These are phyloP conservation scores for Ophonus ardosiacus DNA, from an alignment of 2,888 invertebrate genomes.

Conservation along the genomic window DNA sequence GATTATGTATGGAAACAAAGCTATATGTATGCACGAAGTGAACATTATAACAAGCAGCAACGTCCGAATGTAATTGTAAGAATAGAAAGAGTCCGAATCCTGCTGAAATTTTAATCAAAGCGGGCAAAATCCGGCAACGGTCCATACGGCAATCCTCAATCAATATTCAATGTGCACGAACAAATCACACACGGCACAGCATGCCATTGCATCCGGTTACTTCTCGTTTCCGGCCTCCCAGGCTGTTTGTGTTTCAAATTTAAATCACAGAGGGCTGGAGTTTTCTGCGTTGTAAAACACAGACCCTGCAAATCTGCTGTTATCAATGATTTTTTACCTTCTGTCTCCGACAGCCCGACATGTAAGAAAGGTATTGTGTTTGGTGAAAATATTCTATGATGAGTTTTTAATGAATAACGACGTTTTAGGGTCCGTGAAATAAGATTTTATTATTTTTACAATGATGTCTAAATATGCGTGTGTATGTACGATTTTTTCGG, in stretches of 20 bases:
- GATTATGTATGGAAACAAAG: not conserved
- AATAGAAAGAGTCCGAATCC: not conserved
- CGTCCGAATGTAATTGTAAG: not conserved
- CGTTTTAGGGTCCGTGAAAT: no score
- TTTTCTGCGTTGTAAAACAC: no score
- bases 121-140: not conserved
- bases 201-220: not conserved
- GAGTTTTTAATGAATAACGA: no score
- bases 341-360: no score
- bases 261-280: not conserved
- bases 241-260: not conserved
- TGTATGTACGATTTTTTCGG: no score
- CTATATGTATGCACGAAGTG: not conserved
- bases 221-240: not conserved
- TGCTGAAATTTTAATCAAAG: conserved; percentile 50
- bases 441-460: no score
- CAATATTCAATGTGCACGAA: conserved; percentile 35
- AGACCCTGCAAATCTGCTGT: no score
- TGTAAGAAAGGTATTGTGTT: no score
- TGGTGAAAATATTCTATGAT: no score
- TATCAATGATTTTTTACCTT: no score
- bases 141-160: not conserved
- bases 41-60: not conserved
- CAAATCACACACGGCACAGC: conserved; percentile 28
- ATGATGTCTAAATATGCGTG: no score